A percentile compares a stretch with the other conserved stretches of the same genome.
phyloP scores from a whole-genome alignment of 2,113 vertebrate species.

The Rhinichthys klamathensis region DNA sequence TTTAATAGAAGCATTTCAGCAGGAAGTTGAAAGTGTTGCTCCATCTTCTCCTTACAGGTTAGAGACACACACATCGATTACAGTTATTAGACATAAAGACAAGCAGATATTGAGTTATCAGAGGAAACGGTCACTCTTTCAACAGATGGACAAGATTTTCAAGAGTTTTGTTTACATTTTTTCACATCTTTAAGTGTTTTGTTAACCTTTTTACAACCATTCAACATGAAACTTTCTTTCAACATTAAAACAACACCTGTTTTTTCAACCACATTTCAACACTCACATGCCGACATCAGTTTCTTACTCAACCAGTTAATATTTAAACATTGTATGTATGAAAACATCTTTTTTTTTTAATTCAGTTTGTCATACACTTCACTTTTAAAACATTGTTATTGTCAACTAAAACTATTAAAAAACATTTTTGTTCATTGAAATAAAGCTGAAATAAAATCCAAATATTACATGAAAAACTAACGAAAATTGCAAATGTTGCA shows the following conservation, averaged over 20 bases:
- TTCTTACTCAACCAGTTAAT: not conserved
- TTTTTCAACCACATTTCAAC: not conserved
- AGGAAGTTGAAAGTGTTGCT: not conserved
- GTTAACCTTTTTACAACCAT: not conserved
- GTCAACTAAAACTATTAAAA: not conserved
- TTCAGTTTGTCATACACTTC: not conserved
- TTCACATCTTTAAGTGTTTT: not conserved
- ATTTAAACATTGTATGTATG: not conserved
- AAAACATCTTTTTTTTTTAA: not conserved
- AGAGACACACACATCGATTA: not conserved
- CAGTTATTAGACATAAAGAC: not conserved
- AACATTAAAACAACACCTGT: not conserved
- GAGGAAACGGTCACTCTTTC: not conserved
- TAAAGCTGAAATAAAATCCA: not conserved
- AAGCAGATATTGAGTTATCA: not conserved
- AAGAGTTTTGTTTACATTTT: too few relatives aligned
- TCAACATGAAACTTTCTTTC: not conserved
- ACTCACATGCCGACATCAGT: not conserved
- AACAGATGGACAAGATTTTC: not conserved
- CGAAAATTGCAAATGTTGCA: not conserved
- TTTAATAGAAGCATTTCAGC: constrained; percentile 8
- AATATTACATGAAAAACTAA: not conserved
- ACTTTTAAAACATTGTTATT: not conserved
- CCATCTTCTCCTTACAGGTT: not conserved
- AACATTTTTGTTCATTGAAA: not conserved